Evolutionary conservation across 2,797 vertebrate genomes (phyloP), one percentile per base, ranked within the genome.

Genomic region (Etheostoma perlongum): DNA sequence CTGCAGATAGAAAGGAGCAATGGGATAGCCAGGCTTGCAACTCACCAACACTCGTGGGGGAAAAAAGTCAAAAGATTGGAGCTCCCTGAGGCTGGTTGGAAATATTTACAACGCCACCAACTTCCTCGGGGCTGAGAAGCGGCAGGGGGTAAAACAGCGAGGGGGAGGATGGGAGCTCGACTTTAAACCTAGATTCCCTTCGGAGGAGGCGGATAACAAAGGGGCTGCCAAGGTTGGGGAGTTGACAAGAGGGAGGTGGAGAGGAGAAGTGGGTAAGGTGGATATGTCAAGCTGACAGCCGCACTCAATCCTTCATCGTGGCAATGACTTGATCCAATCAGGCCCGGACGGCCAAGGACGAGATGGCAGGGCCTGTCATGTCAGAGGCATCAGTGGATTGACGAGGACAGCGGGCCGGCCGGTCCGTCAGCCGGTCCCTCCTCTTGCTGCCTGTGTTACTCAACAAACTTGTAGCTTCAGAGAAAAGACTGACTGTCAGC

Each of bases 331-430:
- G 88, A 95, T 92, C 85, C 87, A 90, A 92, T 86, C 86, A 83
- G 89, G 74, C 53, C 60, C 3, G 42, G 61, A 74, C 61, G 53
- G 85, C 83, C 76, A 72, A 86, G 87, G 91, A 87, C 60, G 66
- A 87, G 80, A 83, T 90, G 88, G 90, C 93, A 92, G 89, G 66
- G 16, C 78, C 93, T 92, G 93, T 95, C 93, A 94, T 54, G 91
- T 95, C 82, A 54, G 81, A 89, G 81, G 59, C 78, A 72, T 94
- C 92, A 90, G 87, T 0, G 48, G 65, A 54, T 81, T 84, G 89
- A 92, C 51, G 81, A 74, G 85, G 79, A 78, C 82, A 4, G 64
- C 62, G 16, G 67, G 49, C 42, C 30, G 18, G 53, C 23, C 19
- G 19, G 63, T 61, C 65, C 23, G 49, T 66, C 51, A 19, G 69